Evolutionary conservation across 2,113 vertebrate genomes (phyloP), one percentile per base, ranked within the genome.

Genomic region (Chrysemys picta): DNA sequence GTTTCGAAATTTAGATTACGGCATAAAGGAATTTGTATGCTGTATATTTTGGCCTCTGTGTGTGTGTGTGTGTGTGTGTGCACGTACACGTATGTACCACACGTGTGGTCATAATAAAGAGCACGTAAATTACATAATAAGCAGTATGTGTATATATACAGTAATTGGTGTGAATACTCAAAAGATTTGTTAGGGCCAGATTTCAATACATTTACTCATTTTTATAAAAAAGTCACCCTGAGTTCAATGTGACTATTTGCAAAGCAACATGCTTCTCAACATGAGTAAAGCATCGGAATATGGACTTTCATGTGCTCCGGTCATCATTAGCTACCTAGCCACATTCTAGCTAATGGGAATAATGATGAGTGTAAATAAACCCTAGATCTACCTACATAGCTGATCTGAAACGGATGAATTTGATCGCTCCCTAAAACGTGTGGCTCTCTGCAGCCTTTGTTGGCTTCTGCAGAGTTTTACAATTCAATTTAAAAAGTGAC

Each of bases 381-480:
- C 72, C 72, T 25, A 76, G 10, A 22, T 76, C 38, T 76, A 12
- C 11, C 53, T 8, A 24, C 65, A 27, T 16, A 8, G 7, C n/a
- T 25, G 2, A 38, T 3, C 4, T 72, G 4, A 10, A 47, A 21
- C 0, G 0, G 5, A 0, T 57, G 35, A 72, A 42, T 8, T 22
- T 14, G 89, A 94, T 50, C 57, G 2, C 45, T 76, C 13, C 78
- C 14, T 86, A 52, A 53, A 54, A 38, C 16, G 79, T 0, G 0
- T 2, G 0, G 14, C 21, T 87, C 49, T 87, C 8, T 0, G 0
- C 38, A 29, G n/a, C 78, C n/a, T 25, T 52, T 85, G 79, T 65
- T 76, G 93, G 47, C 59, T 93, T 92, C 53, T 89, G 83, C 79
- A 25, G 10, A 27, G 22, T 78, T 78, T 78, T 47, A 47, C 12